Base-by-base conservation (phyloP, 1,140 invertebrate species). In the Eurosta solidaginis region DNA sequence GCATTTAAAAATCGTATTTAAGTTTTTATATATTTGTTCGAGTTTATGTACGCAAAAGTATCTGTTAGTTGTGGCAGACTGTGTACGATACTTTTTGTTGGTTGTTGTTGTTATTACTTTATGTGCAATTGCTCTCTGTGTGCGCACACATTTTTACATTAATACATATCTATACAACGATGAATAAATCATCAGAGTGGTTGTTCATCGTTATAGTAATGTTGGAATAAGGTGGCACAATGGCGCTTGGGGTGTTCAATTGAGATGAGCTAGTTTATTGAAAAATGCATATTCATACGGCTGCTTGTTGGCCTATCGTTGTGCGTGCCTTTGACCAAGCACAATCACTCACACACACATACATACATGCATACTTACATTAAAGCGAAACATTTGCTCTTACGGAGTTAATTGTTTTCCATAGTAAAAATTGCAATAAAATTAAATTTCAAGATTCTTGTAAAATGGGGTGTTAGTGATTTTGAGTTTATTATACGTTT, bases 121-220 rank as follows among this genome's bases (percentile, higher is more conserved):
- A 33, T 7, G 33, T 50, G 10, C 14, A 9, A 45, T 45, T 42
- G 42, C n/a, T 9, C 45, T 14, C 63, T 42, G 47, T 52, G 49
- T 52, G 74, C 3, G 29, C 49, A 76, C 74, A 50, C 74, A n/a
- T 75, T 49, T 25, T 6, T 12, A 27, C 20, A 25, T 29, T 20
- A 6, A 76, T 36, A 75, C 27, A 74, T 27, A 74, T 17, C 20
- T 3, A 22, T 52, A 52, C 49, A 52, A 40, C 33, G 27, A 14
- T 68, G 59, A 68, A 68, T 68, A 68, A 68, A 33, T 68, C 59
- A 68, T 42, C 59, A 68, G 6, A 14, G 17, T n/a, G n/a, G n/a
- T 36, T 40, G 45, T 40, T 29, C 22, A n/a, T 17, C 36, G 59
- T 12, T 20, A 9, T 20, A 10, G 50, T 52, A 25, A 1, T 14